A percentile compares a stretch with the other conserved stretches of the same genome.
These are phyloP conservation scores for Syngnathus scovelli DNA, from an alignment of 2,113 vertebrate genomes.

Conservation along the genomic window DNA sequence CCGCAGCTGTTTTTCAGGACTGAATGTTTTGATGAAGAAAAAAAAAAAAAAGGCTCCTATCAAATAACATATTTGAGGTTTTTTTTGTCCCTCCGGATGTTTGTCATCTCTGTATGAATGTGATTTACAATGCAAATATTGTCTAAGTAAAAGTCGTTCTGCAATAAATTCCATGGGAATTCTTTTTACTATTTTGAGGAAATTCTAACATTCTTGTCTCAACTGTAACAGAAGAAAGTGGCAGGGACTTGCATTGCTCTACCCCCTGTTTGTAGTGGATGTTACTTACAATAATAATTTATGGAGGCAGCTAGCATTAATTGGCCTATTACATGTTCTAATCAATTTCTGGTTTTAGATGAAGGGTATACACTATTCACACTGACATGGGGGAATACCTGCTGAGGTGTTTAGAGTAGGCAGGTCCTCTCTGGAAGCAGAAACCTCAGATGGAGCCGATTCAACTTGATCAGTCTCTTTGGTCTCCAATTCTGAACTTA, in stretches of 20 bases:
- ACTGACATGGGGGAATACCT: constrained; percentile 24
- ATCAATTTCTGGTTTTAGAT: background rate
- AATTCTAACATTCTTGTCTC: background rate
- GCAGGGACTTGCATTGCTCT: background rate
- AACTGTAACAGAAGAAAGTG: background rate
- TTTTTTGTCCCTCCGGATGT: background rate
- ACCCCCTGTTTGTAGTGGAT: background rate
- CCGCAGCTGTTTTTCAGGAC: background rate
- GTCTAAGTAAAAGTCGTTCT: background rate
- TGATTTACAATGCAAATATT: background rate
- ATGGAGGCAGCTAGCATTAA: background rate
- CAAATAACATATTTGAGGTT: background rate
- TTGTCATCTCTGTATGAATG: background rate
- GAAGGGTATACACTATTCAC: background rate
- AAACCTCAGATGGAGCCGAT: background rate
- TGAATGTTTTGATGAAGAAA: constrained; percentile 1
- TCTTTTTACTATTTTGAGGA: background rate
- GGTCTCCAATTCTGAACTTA: constrained; percentile 1
- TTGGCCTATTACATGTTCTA: background rate
- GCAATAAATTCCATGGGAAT: background rate
- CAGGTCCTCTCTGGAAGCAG: constrained; percentile 14
- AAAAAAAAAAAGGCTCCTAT: background rate
- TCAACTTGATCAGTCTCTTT: constrained; percentile 4
- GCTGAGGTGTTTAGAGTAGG: constrained; percentile 11
- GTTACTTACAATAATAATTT: background rate